A percentile compares a stretch with the other conserved stretches of the same genome.
Evolutionary conservation across 2,797 vertebrate genomes (phyloP).

Genomic region (Gambelia wislizenii): DNA sequence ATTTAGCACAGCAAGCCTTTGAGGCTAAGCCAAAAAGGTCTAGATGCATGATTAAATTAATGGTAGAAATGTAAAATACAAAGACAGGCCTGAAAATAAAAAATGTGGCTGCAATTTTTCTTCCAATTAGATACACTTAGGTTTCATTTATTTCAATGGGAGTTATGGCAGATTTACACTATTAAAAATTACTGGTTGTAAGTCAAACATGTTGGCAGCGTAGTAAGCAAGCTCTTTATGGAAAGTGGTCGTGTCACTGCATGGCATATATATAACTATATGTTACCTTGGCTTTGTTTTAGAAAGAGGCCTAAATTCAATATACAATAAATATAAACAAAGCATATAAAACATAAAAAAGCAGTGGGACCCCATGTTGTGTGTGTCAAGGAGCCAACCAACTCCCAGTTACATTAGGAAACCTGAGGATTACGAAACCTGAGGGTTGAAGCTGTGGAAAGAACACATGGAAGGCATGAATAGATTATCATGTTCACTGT

Average conservation of each 20-base stretch:
- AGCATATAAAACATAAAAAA: background rate
- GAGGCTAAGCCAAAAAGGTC: background rate
- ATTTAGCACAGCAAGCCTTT: background rate
- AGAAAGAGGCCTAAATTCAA: background rate
- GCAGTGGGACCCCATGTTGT: background rate
- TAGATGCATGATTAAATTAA: background rate
- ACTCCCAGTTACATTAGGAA: background rate
- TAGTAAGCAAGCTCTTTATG: background rate
- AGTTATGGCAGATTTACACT: background rate
- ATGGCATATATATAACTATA: background rate
- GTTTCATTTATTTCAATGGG: background rate
- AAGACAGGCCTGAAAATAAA: background rate
- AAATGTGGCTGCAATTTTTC: background rate
- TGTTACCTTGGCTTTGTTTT: background rate
- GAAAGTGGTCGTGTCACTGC: background rate
- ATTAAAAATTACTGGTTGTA: background rate
- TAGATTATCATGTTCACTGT: background rate
- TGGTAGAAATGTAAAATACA: background rate
- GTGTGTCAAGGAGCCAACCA: background rate
- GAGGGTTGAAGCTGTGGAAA: background rate
- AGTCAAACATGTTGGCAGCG: background rate
- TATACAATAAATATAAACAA: background rate
- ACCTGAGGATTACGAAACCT: background rate
- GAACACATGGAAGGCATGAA: background rate
- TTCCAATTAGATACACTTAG: background rate